Evolutionary conservation across 1,140 invertebrate genomes (phyloP).

Genomic region (Dinoponera quadriceps): DNA sequence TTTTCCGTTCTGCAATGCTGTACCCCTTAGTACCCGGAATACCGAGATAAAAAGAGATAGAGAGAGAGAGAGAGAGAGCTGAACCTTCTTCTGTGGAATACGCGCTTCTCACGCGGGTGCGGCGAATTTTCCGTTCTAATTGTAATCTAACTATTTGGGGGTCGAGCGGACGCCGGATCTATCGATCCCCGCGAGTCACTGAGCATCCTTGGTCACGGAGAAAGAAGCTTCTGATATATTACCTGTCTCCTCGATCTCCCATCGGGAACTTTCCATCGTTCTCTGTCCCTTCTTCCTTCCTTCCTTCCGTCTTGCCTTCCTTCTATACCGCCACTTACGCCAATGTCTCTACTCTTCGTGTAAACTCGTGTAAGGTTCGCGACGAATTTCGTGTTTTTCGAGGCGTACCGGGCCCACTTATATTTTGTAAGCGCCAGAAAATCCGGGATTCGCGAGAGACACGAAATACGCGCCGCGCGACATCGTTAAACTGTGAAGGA

Average conservation of each 20-base stretch:
- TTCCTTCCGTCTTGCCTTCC: neutral
- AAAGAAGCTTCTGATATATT: constrained; percentile 45
- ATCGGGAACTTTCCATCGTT: neutral
- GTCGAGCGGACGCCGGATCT: constrained; percentile 75
- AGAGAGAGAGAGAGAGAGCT: no score
- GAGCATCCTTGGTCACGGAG: constrained; percentile 80
- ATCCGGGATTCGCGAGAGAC: constrained; percentile 37
- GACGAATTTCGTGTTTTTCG: constrained; percentile 41
- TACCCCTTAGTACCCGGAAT: no score
- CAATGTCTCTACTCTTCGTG: neutral
- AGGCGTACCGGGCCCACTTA: constrained; percentile 63
- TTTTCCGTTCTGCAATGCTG: no score
- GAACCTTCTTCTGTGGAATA: no score
- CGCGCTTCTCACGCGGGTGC: constrained; percentile 37
- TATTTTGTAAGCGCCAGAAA: constrained; percentile 75
- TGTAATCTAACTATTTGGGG: constrained; percentile 82
- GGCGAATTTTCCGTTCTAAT: constrained; percentile 80
- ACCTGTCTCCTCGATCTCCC: neutral
- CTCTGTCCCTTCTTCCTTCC: neutral
- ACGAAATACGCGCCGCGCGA: constrained; percentile 17
- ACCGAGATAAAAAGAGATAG: no score
- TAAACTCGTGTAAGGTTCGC: neutral
- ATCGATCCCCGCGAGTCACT: constrained; percentile 81
- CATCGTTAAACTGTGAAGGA: neutral
- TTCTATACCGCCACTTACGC: neutral